phyloP scores from a whole-genome alignment of 2,888 invertebrate genomes.

The Lasius platythorax region DNA sequence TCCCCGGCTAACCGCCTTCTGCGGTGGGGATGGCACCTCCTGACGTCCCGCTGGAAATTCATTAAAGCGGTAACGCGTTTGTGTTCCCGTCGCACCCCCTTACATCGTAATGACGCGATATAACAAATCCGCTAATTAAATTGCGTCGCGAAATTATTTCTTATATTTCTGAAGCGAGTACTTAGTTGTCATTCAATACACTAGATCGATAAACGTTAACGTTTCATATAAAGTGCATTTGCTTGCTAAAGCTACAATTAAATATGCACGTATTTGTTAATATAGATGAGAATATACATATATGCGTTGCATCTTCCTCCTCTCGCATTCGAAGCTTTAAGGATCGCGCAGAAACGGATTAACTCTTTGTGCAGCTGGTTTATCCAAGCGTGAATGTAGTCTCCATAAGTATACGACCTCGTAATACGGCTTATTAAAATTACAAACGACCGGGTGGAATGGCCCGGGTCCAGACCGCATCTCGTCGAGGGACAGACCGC shows the following conservation, averaged over 20 bases:
- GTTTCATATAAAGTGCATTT: background rate
- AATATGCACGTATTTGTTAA: background rate
- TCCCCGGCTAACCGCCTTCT: slow-evolving; percentile 73
- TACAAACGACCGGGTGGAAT: slow-evolving; percentile 77
- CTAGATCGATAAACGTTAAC: background rate
- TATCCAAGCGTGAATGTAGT: slow-evolving; percentile 73
- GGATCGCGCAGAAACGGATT: slow-evolving; percentile 9
- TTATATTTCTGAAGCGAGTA: background rate
- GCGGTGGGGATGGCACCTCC: slow-evolving; percentile 82
- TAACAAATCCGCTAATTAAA: slow-evolving; percentile 76
- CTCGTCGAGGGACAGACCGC: slow-evolving; percentile 81
- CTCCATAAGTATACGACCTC: slow-evolving; percentile 74
- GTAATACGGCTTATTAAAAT: slow-evolving; percentile 85
- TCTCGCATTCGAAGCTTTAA: background rate
- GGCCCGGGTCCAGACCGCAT: slow-evolving; percentile 80
- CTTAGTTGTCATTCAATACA: background rate
- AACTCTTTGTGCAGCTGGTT: slow-evolving; percentile 35
- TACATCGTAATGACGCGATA: slow-evolving; percentile 78
- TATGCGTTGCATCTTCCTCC: background rate
- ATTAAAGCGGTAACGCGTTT: slow-evolving; percentile 82
- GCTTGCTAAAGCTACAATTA: background rate
- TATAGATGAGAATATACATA: background rate
- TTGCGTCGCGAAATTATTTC: slow-evolving; percentile 43
- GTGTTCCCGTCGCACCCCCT: slow-evolving; percentile 78
- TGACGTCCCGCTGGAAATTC: slow-evolving; percentile 81